A percentile compares a stretch with the other conserved stretches of the same genome.
Evolutionary conservation across 2,113 vertebrate species (phyloP).

Genomic region (Cheilinus undulatus): DNA sequence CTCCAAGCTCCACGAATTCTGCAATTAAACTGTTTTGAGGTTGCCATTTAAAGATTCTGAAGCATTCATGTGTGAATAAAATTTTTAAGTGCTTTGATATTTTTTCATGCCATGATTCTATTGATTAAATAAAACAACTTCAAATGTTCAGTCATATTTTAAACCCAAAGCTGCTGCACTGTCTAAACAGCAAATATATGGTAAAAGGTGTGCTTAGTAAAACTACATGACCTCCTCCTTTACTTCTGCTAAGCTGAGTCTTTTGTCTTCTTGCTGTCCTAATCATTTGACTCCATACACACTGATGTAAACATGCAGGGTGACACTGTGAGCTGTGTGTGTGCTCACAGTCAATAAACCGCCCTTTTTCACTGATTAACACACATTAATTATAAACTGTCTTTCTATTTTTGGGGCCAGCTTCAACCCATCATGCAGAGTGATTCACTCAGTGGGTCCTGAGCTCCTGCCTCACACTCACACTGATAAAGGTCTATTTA

Average conservation of each 20-base stretch:
- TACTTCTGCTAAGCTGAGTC: too few species aligned
- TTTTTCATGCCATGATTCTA: too few species aligned
- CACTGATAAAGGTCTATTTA: background rate
- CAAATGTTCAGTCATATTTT: too few species aligned
- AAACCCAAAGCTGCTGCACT: too few species aligned
- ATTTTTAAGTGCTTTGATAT: too few species aligned
- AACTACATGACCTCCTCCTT: too few species aligned
- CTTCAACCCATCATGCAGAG: background rate
- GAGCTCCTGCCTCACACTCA: background rate
- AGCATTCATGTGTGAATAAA: background rate
- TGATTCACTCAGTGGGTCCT: constrained; percentile 42
- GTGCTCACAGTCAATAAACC: background rate
- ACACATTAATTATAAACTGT: constrained; percentile 61
- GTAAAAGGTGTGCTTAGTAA: too few species aligned
- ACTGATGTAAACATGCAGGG: background rate
- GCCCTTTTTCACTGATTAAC: constrained; percentile 14
- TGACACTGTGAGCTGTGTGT: background rate
- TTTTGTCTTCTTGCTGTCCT: too few species aligned
- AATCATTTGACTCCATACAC: too few species aligned
- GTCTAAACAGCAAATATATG: too few species aligned
- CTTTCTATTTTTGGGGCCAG: constrained; percentile 42
- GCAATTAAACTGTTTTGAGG: background rate
- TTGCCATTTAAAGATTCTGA: background rate
- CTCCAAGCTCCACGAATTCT: background rate
- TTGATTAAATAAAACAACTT: too few species aligned